Conservation (phyloP, 2,113 vertebrate genomes). For the Chloroceryle aenea region DNA sequence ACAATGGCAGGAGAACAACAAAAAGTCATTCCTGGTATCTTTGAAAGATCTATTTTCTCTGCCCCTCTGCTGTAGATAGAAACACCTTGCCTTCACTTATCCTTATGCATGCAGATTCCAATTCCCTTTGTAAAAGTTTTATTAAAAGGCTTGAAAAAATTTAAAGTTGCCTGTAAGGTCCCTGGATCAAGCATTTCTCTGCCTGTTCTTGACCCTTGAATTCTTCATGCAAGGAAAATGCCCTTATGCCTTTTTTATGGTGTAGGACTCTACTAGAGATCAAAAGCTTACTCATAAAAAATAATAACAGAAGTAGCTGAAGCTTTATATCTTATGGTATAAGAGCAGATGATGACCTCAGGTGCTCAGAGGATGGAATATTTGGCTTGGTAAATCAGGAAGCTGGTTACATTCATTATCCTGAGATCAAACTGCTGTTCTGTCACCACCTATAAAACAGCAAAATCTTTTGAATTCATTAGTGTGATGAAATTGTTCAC, state of each 20-base stretch:
- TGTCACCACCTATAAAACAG: not conserved
- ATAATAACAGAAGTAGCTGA: not conserved
- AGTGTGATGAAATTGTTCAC: not conserved
- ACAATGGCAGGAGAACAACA: not conserved
- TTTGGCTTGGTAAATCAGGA: not conserved
- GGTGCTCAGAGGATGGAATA: not conserved
- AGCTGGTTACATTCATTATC: not conserved
- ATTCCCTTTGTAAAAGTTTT: not conserved
- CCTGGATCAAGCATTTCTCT: not conserved
- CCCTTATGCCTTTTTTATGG: not conserved
- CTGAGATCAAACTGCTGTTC: not conserved
- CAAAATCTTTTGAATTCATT: not conserved
- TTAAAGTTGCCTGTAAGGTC: not conserved
- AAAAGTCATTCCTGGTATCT: not conserved
- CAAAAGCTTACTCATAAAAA: conserved; percentile 6
- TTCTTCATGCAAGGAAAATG: not conserved
- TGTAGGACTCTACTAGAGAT: not conserved
- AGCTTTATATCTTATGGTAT: not conserved
- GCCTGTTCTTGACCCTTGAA: not conserved
- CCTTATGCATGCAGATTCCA: not conserved
- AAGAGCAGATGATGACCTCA: not conserved
- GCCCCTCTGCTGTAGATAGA: not conserved
- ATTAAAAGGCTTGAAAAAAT: not conserved
- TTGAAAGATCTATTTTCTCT: not conserved
- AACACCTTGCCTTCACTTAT: not conserved